A percentile compares a stretch with the other conserved stretches of the same genome.
These are phyloP conservation scores for Grammomys surdaster DNA, from an alignment of 2,113 vertebrate genomes.

Conservation along the genomic window DNA sequence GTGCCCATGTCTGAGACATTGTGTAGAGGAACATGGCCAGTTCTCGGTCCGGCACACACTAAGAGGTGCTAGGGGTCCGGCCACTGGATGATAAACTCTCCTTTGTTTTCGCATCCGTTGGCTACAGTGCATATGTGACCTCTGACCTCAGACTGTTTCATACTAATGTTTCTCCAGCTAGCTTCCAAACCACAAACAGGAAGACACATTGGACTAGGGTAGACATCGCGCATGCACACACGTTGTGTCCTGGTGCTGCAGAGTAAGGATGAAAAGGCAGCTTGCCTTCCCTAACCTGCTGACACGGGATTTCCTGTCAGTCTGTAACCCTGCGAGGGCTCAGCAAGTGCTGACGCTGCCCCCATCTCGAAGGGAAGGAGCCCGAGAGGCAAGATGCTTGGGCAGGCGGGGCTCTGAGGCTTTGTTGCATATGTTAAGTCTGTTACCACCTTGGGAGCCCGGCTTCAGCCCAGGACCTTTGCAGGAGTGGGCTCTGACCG, in stretches of 20 bases:
- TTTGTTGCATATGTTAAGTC: no score
- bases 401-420: fast-evolving
- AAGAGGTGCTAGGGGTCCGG: neutral
- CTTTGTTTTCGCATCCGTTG: neutral
- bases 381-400: neutral
- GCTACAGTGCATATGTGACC: neutral
- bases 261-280: no score
- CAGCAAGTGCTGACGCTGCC: neutral
- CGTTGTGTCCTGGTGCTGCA: fast-evolving
- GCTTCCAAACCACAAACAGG: neutral
- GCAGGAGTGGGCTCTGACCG: neutral
- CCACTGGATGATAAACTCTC: no score
- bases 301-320: neutral
- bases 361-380: neutral
- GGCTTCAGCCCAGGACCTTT: neutral
- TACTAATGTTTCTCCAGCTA: neutral
- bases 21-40: neutral
- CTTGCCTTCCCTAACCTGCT: neutral
- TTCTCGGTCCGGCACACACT: neutral
- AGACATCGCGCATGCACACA: neutral
- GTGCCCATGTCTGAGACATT: neutral
- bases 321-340: neutral
- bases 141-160: neutral
- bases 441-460: neutral
- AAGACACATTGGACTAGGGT: neutral